Evolutionary conservation across 2,888 invertebrate species (phyloP).

Genomic region (Punctoribates punctum): DNA sequence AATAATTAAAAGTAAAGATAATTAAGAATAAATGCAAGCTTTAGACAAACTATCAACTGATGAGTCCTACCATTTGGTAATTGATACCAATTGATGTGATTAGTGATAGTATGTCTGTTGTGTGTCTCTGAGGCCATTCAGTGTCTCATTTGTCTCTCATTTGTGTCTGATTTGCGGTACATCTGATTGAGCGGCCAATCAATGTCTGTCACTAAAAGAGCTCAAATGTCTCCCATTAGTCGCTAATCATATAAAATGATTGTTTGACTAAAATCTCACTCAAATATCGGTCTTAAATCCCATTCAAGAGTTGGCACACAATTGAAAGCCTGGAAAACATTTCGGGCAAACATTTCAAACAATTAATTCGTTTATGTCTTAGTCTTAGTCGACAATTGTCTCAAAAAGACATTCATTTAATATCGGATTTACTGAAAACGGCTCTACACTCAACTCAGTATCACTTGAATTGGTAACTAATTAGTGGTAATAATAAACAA

Average conservation of each 20-base stretch:
- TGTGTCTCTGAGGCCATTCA: not conserved
- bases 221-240: not conserved
- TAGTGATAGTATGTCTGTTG: slow-evolving; percentile 27
- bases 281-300: not conserved
- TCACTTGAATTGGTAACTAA: too few relatives aligned
- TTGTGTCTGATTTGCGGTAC: too few relatives aligned
- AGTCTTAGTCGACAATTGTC: not conserved
- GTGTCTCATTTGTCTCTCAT: not conserved
- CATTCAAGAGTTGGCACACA: slow-evolving; percentile 18
- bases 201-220: not conserved
- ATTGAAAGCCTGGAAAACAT: slow-evolving; percentile 27
- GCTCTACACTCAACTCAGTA: too few relatives aligned
- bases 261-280: not conserved
- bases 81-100: slow-evolving; percentile 19
- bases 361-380: slow-evolving; percentile 1
- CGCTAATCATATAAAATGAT: not conserved
- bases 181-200: slow-evolving; percentile 8
- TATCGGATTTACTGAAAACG: not conserved
- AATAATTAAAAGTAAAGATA: not conserved
- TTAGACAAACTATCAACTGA: slow-evolving; percentile 25
- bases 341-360: slow-evolving; percentile 4
- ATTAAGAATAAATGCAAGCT: slow-evolving; percentile 12
- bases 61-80: slow-evolving; percentile 18
- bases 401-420: not conserved
- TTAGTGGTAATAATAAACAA: too few relatives aligned